phyloP scores from a whole-genome alignment of 2,888 invertebrate species.

The Troides helena region DNA sequence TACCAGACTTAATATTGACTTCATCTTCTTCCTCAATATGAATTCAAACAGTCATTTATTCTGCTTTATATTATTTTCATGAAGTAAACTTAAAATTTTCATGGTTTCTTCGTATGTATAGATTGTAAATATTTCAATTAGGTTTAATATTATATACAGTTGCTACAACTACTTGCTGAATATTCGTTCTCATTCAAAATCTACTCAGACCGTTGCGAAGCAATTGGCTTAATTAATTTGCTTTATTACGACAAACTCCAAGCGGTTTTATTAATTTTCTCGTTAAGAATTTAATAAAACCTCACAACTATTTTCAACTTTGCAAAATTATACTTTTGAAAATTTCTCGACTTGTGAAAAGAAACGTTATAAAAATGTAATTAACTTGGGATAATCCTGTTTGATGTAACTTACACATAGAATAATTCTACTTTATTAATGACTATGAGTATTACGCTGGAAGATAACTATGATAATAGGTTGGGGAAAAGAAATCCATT shows the following conservation, averaged over 20 bases:
- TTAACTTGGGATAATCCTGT: too few relatives aligned
- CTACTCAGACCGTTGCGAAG: slow-evolving; percentile 31
- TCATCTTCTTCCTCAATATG: too few relatives aligned
- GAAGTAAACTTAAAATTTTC: too few relatives aligned
- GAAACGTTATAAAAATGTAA: too few relatives aligned
- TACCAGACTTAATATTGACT: too few relatives aligned
- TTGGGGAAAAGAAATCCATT: too few relatives aligned
- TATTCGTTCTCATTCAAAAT: slow-evolving; percentile 30
- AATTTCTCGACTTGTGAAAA: not conserved
- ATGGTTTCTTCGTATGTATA: not conserved
- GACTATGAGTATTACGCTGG: too few relatives aligned
- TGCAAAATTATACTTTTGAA: not conserved
- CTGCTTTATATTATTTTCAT: too few relatives aligned
- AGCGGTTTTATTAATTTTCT: slow-evolving; percentile 5
- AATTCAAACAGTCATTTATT: too few relatives aligned
- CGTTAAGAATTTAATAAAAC: slow-evolving; percentile 20
- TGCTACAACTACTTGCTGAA: not conserved
- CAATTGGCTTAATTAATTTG: slow-evolving; percentile 38
- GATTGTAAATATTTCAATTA: not conserved
- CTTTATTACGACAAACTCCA: slow-evolving; percentile 32
- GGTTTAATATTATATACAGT: not conserved
- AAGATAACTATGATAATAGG: too few relatives aligned
- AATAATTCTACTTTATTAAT: too few relatives aligned
- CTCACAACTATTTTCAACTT: slow-evolving; percentile 5
- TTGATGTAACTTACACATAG: too few relatives aligned